Base-by-base conservation (phyloP, 2,113 vertebrate genomes). In the Hydrolagus affinis region DNA sequence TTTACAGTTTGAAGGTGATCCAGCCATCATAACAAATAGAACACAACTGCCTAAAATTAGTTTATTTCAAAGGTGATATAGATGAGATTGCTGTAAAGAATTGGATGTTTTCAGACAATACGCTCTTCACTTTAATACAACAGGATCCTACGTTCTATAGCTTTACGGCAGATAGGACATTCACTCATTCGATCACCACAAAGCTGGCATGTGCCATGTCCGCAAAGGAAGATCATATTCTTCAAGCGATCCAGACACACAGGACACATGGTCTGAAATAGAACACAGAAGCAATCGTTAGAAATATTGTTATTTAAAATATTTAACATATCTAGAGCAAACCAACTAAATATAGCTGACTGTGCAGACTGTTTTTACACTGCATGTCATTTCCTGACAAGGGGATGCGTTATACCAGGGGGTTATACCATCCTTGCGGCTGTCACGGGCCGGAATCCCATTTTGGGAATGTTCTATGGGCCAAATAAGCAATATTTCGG, bases 141-240 rank as follows among this genome's bases (percentile, higher is more conserved):
- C 88, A 99, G 95, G 91, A 99, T 98, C 89, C 97, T 96, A 86
- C 97, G 95, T 87, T 99, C 97, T 68, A 99, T 99, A 85, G 96
- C 97, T 91, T 99, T 99, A 90, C 97, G 97, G 91, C 97, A 99
- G 88, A 99, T 99, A 77, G 98, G 98, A 83, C 98, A 99, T 94
- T 99, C 98, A 87, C 97, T 99, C 98, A 99, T 99, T 80, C 98
- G 92, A 92, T 99, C 98, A 85, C 98, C 98, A 8, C 98, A 99
- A 28, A 99, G 96, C 86, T 99, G 98, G 88, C 98, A 99, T 0
- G 98, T 99, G 85, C 98, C 98, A 0, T 99, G 98, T 88, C 98
- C 98, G 86, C 98, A 99, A 90, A 99, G 97, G 89, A 99, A 99
- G 91, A 99, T 99, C 98, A 99, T 99, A 87, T 99, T 99, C 95